phyloP scores from a whole-genome alignment of 2,113 vertebrate species.

The Semnopithecus entellus region DNA sequence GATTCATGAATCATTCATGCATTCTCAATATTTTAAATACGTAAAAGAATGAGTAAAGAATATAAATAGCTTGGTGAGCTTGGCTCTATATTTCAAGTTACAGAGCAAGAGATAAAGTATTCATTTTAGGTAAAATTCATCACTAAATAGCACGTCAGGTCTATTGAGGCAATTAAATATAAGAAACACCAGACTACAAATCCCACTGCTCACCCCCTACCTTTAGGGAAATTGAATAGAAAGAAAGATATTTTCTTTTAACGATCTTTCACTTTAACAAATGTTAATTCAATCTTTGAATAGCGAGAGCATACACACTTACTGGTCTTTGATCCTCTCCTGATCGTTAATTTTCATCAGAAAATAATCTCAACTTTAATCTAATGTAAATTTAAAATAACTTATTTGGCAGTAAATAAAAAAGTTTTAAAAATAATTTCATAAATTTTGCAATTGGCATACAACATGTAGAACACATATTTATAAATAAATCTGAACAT shows the following conservation, averaged over 20 bases:
- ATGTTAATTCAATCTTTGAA: background rate
- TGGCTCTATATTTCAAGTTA: background rate
- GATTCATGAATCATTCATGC: background rate
- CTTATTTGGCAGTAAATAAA: background rate
- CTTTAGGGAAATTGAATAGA: background rate
- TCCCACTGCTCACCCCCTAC: background rate
- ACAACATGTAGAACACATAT: background rate
- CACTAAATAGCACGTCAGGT: background rate
- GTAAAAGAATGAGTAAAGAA: background rate
- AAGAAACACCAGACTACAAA: background rate
- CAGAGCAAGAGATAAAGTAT: background rate
- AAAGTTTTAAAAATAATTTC: background rate
- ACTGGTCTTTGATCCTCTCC: background rate
- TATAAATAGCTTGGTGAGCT: background rate
- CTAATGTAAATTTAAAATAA: background rate
- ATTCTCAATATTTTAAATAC: background rate
- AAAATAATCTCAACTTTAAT: background rate
- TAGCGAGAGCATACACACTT: background rate
- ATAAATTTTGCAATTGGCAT: background rate
- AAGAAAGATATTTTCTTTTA: slow-evolving; percentile 15
- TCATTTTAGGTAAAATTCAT: background rate
- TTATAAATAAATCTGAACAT: background rate
- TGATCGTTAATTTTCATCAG: background rate
- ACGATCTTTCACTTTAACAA: background rate
- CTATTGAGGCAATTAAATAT: background rate